Evolutionary conservation across 2,113 vertebrate species (phyloP).

Genomic region (Heterotilapia buettikoferi): DNA sequence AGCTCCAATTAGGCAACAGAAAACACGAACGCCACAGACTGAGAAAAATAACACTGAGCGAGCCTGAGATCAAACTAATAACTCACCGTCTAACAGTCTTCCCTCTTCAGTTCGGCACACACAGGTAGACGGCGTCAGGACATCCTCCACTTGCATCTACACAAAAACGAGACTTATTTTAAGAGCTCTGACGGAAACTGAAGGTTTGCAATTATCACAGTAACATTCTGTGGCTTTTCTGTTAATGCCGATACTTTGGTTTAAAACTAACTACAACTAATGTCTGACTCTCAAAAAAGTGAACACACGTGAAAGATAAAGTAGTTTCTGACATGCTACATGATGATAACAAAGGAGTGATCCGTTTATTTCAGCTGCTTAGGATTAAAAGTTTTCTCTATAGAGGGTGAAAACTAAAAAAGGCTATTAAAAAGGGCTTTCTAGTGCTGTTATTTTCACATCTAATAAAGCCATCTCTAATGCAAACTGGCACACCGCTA

Average conservation of each 20-base stretch:
- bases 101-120: conserved; percentile 86
- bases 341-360: accelerated
- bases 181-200: background rate
- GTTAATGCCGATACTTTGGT: background rate
- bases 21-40: background rate
- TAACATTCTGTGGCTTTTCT: background rate
- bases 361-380: background rate
- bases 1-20: background rate
- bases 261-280: background rate
- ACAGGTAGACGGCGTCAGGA: conserved; percentile 75
- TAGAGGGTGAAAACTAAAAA: background rate
- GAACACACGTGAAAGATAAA: background rate
- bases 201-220: background rate
- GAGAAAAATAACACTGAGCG: background rate
- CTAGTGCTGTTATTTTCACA: background rate
- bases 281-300: background rate
- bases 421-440: background rate
- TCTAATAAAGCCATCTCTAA: background rate
- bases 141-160: conserved; percentile 86
- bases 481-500: background rate
- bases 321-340: background rate
- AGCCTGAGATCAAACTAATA: background rate
- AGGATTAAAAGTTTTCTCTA: background rate
- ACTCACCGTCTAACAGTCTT: conserved; percentile 79
- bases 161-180: background rate